Evolutionary conservation across 2,888 invertebrate genomes (phyloP), one percentile per base, ranked within the genome.

Genomic region (Oligia fasciuncula): DNA sequence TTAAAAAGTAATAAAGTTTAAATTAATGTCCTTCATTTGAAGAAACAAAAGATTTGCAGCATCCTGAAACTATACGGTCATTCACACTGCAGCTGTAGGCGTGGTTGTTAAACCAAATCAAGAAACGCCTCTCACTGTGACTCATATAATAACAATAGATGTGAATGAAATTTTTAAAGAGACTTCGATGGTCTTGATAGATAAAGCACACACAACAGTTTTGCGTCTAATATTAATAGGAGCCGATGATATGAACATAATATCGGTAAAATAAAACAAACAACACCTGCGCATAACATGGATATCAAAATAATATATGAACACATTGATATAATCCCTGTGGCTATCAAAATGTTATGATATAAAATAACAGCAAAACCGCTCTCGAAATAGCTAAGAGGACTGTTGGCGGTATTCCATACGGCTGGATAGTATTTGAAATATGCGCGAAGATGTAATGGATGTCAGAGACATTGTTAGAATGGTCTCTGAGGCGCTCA

Each of bases 321-420:
- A 70, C 63, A 67, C 57, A 76, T 72, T 74, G 63, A 81, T 77
- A 84, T 68, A 79, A 77, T 79, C 74, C 70, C 76, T 67, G 73
- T 73, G 70, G 76, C 78, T 82, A 88, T 85, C 81, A 85, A 78
- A 76, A 85, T 85, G 85, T 86, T 88, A 88, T 85, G 85, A 87
- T 90, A 90, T 89, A 88, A 90, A 92, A 92, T 90, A 90, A 90
- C 85, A 87, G 87, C 85, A 85, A 88, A 90, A 83, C 83, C 76
- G 81, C 76, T 91, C 91, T 86, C 83, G 84, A 92, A 92, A 93
- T 93, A 92, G 82, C 88, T 87, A 66, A 70, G 89, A 89, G 83
- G 85, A 84, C 80, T 85, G 88, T 90, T 92, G 92, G 92, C 92
- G 85, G 85, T 91, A 84, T 87, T 92, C 92, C 93, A 93, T 89